phyloP scores from a whole-genome alignment of 2,888 invertebrate species.

The Bimastos eiseni region DNA sequence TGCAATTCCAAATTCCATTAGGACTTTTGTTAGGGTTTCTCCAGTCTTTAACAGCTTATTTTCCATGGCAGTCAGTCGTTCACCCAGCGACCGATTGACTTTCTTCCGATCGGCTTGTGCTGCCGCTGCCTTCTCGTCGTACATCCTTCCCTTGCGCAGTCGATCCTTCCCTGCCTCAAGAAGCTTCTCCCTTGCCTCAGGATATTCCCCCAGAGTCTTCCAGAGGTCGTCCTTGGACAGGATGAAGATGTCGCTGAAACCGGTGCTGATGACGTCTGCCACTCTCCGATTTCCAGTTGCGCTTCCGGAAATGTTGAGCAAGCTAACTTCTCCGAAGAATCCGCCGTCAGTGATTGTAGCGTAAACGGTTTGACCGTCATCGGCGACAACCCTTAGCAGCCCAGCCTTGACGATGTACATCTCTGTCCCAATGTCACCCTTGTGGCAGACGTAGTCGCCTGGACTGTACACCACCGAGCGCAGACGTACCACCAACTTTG shows the following conservation, averaged over 20 bases:
- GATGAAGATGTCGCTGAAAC: conserved; percentile 83
- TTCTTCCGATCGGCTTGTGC: conserved; percentile 51
- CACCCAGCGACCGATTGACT: conserved; percentile 48
- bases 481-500: conserved; percentile 86
- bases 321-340: conserved; percentile 88
- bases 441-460: conserved; percentile 91
- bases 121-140: conserved; percentile 63
- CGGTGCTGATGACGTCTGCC: conserved; percentile 81
- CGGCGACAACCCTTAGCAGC: conserved; percentile 82
- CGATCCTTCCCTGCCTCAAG: conserved; percentile 66
- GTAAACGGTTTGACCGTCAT: conserved; percentile 76
- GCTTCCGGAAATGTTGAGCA: conserved; percentile 89
- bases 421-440: conserved; percentile 94
- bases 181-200: conserved; percentile 63
- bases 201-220: conserved; percentile 74
- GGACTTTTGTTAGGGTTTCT: neutral
- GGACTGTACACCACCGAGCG: conserved; percentile 91
- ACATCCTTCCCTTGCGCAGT: conserved; percentile 62
- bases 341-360: conserved; percentile 88
- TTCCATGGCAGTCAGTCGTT: neutral
- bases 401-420: conserved; percentile 96
- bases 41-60: neutral
- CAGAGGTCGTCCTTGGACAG: conserved; percentile 84
- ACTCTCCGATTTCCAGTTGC: conserved; percentile 90
- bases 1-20: neutral